Percentiles rank a stretch among this genome's conserved stretches.
Evolutionary conservation across 2,797 vertebrate species (phyloP).

Genomic region (Xiphorhynchus erythropygius): DNA sequence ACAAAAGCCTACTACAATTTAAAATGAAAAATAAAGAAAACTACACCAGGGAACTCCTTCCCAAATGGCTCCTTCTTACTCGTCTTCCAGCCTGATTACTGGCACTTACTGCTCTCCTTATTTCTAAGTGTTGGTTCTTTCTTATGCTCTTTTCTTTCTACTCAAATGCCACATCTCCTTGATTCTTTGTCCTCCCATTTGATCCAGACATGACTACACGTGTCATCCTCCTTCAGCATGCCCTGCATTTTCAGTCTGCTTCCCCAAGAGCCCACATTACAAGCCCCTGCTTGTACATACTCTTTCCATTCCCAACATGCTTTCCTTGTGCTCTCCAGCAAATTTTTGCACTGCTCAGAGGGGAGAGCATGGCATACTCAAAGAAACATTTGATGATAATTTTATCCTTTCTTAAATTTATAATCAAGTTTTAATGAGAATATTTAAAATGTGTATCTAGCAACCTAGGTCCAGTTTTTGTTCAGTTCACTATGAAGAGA

Average conservation of each 20-base stretch:
- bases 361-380: neutral
- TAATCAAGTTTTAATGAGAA: neutral
- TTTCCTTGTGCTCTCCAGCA: neutral
- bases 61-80: neutral
- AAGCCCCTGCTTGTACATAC: neutral
- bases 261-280: neutral
- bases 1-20: neutral
- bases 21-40: neutral
- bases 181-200: neutral
- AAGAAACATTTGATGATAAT: neutral
- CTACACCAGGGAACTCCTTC: neutral
- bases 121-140: neutral
- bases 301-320: neutral
- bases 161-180: neutral
- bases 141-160: neutral
- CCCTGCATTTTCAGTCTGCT: neutral
- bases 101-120: neutral
- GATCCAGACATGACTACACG: neutral
- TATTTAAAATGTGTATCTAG: neutral
- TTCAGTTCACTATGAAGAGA: neutral
- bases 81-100: neutral
- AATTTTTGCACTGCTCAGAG: neutral
- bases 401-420: neutral
- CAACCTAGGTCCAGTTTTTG: neutral
- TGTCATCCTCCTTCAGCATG: neutral